Conservation (phyloP, 2,888 invertebrate genomes). For the Cerceris ruficornis region DNA sequence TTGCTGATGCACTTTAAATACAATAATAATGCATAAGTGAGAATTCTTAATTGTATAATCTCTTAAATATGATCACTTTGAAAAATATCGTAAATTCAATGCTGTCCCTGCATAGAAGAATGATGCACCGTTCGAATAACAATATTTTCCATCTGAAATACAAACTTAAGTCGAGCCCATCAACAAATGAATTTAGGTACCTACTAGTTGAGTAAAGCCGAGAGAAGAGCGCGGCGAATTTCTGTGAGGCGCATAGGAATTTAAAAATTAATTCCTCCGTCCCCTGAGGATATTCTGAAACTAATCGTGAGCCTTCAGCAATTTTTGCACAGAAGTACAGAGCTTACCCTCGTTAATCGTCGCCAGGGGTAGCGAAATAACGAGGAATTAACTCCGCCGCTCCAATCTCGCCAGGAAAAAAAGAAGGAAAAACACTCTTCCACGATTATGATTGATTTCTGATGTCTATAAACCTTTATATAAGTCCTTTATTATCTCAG, state of each 20-base stretch:
- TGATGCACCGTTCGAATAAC: too few species aligned
- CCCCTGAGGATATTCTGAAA: constrained; percentile 20
- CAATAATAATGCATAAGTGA: too few species aligned
- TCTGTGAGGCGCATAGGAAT: neutral
- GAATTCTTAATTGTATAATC: too few species aligned
- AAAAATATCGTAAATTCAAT: too few species aligned
- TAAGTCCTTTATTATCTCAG: constrained; percentile 44
- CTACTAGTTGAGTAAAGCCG: too few species aligned
- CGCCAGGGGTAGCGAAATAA: constrained; percentile 60
- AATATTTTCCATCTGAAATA: too few species aligned
- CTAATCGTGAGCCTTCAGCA: constrained; percentile 41
- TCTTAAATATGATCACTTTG: too few species aligned
- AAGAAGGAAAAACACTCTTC: constrained; percentile 43
- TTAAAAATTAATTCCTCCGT: constrained; percentile 44
- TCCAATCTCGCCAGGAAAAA: constrained; percentile 14
- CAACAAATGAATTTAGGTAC: too few species aligned
- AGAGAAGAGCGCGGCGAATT: constrained; percentile 8
- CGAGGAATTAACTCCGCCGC: constrained; percentile 59
- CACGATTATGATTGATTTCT: constrained; percentile 46
- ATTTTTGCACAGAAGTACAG: constrained; percentile 43
- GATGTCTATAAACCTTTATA: constrained; percentile 10
- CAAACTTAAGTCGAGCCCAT: too few species aligned
- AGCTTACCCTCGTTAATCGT: constrained; percentile 56
- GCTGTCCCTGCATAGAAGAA: too few species aligned
- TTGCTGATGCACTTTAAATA: too few species aligned